Conservation (phyloP, 2,888 invertebrate genomes). For the Pediacus dermestoides region DNA sequence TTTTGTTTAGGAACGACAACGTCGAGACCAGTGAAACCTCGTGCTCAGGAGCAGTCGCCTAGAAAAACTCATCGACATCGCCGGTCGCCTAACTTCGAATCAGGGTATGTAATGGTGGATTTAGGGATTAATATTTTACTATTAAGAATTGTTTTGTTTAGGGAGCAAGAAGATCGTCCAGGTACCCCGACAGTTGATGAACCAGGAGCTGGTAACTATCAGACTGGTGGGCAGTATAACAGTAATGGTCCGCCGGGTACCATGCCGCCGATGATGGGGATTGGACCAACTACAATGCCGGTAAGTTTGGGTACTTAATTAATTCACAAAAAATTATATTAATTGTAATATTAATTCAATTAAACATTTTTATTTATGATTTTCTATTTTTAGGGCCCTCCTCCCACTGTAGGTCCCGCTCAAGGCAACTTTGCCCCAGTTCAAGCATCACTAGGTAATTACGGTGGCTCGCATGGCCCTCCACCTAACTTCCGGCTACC, state of each 20-base stretch:
- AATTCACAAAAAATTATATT: no score
- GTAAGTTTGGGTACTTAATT: no score
- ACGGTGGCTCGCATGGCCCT: slow-evolving; percentile 42
- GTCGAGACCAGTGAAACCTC: background rate
- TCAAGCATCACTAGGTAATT: no score
- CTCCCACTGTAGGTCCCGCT: slow-evolving; percentile 34
- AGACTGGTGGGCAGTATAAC: slow-evolving; percentile 19
- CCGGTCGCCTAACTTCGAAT: slow-evolving; percentile 24
- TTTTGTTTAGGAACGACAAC: background rate
- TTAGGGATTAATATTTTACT: no score
- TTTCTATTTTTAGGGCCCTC: slow-evolving; percentile 39
- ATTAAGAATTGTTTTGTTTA: no score
- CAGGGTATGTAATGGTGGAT: slow-evolving; percentile 27
- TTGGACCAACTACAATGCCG: slow-evolving; percentile 23
- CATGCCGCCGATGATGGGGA: slow-evolving; percentile 36
- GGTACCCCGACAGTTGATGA: slow-evolving; percentile 72
- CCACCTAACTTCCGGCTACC: slow-evolving; percentile 47
- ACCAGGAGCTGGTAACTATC: slow-evolving; percentile 32
- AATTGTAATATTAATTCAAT: no score
- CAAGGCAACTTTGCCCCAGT: slow-evolving; percentile 35
- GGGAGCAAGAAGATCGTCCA: slow-evolving; percentile 58
- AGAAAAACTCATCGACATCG: slow-evolving; percentile 40
- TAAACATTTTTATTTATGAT: no score
- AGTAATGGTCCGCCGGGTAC: slow-evolving; percentile 33
- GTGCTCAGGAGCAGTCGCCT: slow-evolving; percentile 20